Conservation (phyloP, 2,888 invertebrate species). For the Macropis europaea region DNA sequence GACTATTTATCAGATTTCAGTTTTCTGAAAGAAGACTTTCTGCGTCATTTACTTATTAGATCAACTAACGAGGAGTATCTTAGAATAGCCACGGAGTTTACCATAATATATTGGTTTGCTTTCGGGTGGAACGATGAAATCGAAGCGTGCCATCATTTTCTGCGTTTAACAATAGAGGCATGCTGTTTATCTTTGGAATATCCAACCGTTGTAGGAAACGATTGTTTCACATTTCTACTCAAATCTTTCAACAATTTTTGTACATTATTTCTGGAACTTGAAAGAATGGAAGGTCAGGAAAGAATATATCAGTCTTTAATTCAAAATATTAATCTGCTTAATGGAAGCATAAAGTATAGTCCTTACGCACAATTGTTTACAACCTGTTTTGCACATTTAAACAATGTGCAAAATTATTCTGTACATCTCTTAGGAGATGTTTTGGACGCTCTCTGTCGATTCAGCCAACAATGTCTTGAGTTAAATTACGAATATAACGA, state of each 20-base stretch:
- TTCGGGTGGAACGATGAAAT: slow-evolving; percentile 61
- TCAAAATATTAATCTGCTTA: slow-evolving; percentile 41
- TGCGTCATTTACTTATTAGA: slow-evolving; percentile 68
- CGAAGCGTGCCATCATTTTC: slow-evolving; percentile 62
- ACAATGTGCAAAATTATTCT: slow-evolving; percentile 23
- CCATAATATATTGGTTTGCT: slow-evolving; percentile 41
- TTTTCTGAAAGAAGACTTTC: slow-evolving; percentile 59
- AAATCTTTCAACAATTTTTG: slow-evolving; percentile 54
- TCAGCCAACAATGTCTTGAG: slow-evolving; percentile 40
- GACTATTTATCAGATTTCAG: slow-evolving; percentile 33
- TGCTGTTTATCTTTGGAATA: slow-evolving; percentile 66
- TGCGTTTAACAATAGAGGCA: slow-evolving; percentile 66
- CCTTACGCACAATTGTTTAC: slow-evolving; percentile 39
- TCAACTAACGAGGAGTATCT: slow-evolving; percentile 66
- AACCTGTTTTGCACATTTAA: slow-evolving; percentile 25
- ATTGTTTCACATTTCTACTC: slow-evolving; percentile 65
- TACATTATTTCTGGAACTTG: slow-evolving; percentile 24
- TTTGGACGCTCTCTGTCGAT: slow-evolving; percentile 38
- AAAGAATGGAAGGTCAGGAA: slow-evolving; percentile 21
- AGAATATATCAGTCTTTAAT: slow-evolving; percentile 38
- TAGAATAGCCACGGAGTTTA: slow-evolving; percentile 51
- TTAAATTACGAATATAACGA: not conserved
- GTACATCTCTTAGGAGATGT: slow-evolving; percentile 22
- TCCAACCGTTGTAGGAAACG: slow-evolving; percentile 47
- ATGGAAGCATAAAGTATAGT: slow-evolving; percentile 33